Evolutionary conservation across 2,888 invertebrate species (phyloP).

Genomic region (Drosophila phalerata): DNA sequence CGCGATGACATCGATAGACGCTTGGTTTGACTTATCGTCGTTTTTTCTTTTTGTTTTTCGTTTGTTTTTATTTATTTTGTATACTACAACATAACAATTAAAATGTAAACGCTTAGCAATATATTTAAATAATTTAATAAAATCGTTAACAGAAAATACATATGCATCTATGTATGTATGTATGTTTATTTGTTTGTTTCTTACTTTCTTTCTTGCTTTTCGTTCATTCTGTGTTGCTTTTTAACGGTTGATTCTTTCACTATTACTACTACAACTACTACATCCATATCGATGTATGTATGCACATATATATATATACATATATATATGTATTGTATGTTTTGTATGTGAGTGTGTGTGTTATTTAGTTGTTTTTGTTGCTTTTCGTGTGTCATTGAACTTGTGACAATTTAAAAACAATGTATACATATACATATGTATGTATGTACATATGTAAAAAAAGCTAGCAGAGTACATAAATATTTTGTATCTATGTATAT

Average conservation of each 20-base stretch:
- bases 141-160: constrained; percentile 79
- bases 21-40: neutral
- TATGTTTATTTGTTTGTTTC: constrained; percentile 22
- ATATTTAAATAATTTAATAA: constrained; percentile 79
- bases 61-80: constrained; percentile 62
- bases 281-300: constrained; percentile 13
- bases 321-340: constrained; percentile 2
- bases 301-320: constrained; percentile 8
- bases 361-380: constrained; percentile 12
- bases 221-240: constrained; percentile 17
- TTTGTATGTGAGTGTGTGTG: neutral
- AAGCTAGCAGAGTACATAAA: neutral
- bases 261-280: constrained; percentile 18
- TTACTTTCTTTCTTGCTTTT: constrained; percentile 7
- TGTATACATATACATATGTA: neutral
- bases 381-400: constrained; percentile 8
- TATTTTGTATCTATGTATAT: neutral
- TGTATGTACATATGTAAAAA: constrained; percentile 9
- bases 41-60: constrained; percentile 12
- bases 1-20: neutral
- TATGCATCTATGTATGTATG: constrained; percentile 61
- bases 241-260: constrained; percentile 20
- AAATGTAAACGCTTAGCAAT: constrained; percentile 79
- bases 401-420: constrained; percentile 23
- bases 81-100: constrained; percentile 81